Conservation (phyloP, 2,113 vertebrate species). For the Dicerorhinus sumatrensis region DNA sequence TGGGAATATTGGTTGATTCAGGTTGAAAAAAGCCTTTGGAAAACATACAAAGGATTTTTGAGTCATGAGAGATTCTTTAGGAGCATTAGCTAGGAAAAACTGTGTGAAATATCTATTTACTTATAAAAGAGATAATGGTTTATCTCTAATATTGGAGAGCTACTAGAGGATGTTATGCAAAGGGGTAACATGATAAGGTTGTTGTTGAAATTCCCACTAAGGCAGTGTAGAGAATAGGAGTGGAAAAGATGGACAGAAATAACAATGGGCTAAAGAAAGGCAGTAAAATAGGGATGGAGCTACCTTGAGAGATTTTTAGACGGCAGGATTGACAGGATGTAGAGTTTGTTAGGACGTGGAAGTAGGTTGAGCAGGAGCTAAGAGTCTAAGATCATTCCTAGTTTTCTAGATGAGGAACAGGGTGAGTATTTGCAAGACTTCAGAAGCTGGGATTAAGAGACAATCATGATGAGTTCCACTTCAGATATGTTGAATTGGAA, state of each 20-base stretch:
- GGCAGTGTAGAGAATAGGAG: background rate
- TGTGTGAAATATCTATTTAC: background rate
- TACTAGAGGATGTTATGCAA: background rate
- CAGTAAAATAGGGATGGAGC: background rate
- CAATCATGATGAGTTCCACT: background rate
- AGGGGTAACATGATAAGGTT: background rate
- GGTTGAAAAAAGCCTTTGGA: background rate
- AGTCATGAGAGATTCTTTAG: background rate
- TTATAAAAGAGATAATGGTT: background rate
- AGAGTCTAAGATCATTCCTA: background rate
- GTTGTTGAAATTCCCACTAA: background rate
- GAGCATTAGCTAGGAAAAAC: background rate
- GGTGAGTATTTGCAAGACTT: background rate
- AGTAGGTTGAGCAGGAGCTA: background rate
- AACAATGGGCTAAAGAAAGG: background rate
- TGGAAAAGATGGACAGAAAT: background rate
- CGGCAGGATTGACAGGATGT: background rate
- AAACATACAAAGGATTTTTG: background rate
- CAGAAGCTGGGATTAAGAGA: background rate
- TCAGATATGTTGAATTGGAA: background rate
- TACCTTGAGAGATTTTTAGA: background rate
- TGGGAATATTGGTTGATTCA: background rate
- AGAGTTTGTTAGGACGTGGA: background rate
- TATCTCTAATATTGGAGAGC: background rate
- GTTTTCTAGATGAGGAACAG: background rate